Evolutionary conservation across 2,797 vertebrate genomes (phyloP).

Genomic region (Eupleurogrammus muticus): DNA sequence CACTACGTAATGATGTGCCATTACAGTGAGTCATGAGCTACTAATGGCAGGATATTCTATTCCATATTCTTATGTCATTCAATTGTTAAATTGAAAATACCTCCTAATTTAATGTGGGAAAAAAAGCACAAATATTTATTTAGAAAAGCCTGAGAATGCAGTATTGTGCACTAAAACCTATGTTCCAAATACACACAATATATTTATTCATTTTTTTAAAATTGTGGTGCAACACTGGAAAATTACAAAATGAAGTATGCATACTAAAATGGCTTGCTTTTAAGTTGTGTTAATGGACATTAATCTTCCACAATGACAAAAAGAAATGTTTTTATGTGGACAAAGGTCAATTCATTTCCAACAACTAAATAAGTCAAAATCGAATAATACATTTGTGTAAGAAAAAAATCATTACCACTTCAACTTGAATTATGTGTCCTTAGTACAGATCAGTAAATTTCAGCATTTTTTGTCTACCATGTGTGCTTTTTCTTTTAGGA

Average conservation of each 20-base stretch:
- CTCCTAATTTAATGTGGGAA: background rate
- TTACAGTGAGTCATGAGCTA: background rate
- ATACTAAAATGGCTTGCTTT: conserved; percentile 7
- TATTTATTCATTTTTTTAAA: conserved; percentile 3
- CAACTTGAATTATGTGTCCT: background rate
- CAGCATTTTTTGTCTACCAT: background rate
- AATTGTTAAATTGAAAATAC: conserved; percentile 2
- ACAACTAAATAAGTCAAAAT: background rate
- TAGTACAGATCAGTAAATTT: conserved; percentile 1
- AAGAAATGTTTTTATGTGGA: background rate
- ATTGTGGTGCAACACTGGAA: conserved; percentile 1
- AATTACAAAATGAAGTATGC: conserved; percentile 13
- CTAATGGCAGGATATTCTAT: background rate
- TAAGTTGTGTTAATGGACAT: conserved; percentile 10
- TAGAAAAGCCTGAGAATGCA: conserved; percentile 2
- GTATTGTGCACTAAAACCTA: background rate
- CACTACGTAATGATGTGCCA: background rate
- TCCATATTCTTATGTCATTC: background rate
- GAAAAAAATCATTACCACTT: background rate
- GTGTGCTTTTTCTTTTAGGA: background rate
- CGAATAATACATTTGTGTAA: background rate
- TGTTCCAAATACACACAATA: conserved; percentile 1
- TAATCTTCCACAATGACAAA: background rate
- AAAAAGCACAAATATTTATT: conserved; percentile 13
- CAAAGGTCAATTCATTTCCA: background rate